phyloP scores from a whole-genome alignment of 2,888 invertebrate genomes.

The Deladenus siricidicola region DNA sequence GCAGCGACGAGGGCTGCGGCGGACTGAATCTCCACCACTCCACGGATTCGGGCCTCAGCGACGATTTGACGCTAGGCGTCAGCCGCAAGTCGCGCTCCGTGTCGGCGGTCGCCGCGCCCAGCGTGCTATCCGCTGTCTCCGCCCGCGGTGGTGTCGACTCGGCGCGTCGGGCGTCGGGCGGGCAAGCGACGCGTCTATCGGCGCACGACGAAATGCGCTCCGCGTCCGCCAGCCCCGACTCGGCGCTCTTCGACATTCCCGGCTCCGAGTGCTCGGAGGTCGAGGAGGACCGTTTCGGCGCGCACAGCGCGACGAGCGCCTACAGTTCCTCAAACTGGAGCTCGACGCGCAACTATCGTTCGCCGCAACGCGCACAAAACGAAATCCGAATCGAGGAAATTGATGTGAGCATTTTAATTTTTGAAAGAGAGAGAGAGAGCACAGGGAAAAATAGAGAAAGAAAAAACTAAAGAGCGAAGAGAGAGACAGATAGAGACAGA shows the following conservation, averaged over 20 bases:
- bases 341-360: too few relatives aligned
- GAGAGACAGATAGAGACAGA: too few relatives aligned
- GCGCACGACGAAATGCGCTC: background rate
- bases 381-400: too few relatives aligned
- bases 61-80: constrained; percentile 1
- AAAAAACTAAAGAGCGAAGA: too few relatives aligned
- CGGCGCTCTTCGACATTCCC: constrained; percentile 29
- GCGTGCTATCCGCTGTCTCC: background rate
- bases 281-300: too few relatives aligned
- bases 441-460: too few relatives aligned
- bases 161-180: background rate
- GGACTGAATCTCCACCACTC: constrained; percentile 27
- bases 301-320: too few relatives aligned
- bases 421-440: too few relatives aligned
- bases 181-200: background rate
- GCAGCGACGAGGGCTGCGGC: background rate
- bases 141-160: background rate
- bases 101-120: background rate
- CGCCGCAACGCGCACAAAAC: too few relatives aligned
- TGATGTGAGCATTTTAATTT: too few relatives aligned
- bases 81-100: background rate
- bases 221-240: constrained; percentile 23
- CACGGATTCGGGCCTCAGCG: constrained; percentile 33
- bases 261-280: constrained; percentile 10
- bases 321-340: too few relatives aligned